These are phyloP conservation scores for Nasonia oneida DNA, from an alignment of 2,888 invertebrate genomes.

Conservation along the genomic window DNA sequence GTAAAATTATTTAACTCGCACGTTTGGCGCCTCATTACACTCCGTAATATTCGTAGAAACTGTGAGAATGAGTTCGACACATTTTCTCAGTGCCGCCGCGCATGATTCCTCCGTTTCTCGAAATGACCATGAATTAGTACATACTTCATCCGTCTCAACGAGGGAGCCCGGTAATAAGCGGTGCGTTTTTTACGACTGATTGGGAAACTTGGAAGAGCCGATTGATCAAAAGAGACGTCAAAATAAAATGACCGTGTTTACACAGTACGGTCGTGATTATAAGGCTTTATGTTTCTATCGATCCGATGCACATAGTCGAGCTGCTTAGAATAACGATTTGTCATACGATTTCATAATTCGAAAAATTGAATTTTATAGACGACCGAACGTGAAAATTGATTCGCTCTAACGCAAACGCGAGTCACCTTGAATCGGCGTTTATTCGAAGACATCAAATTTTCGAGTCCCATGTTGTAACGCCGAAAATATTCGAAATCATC, in stretches of 20 bases:
- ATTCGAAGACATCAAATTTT: neutral
- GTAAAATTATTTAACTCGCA: constrained; percentile 33
- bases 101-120: constrained; percentile 13
- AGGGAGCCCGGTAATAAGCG: neutral
- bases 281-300: constrained; percentile 9
- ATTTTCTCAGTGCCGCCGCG: constrained; percentile 10
- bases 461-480: neutral
- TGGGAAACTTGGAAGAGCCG: constrained; percentile 1
- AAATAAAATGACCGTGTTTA: constrained; percentile 22
- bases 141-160: neutral
- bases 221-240: neutral
- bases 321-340: neutral
- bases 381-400: neutral
- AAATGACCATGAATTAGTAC: constrained; percentile 29
- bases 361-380: neutral
- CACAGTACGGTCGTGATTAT: neutral
- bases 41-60: constrained; percentile 18
- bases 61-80: constrained; percentile 18
- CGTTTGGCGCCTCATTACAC: constrained; percentile 6
- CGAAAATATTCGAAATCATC: no score
- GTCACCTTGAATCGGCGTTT: neutral
- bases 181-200: constrained; percentile 5
- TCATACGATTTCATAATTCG: neutral
- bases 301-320: neutral
- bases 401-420: neutral